Base-by-base conservation (phyloP, 1,140 invertebrate species). In the Akabosia matsudoensis region DNA sequence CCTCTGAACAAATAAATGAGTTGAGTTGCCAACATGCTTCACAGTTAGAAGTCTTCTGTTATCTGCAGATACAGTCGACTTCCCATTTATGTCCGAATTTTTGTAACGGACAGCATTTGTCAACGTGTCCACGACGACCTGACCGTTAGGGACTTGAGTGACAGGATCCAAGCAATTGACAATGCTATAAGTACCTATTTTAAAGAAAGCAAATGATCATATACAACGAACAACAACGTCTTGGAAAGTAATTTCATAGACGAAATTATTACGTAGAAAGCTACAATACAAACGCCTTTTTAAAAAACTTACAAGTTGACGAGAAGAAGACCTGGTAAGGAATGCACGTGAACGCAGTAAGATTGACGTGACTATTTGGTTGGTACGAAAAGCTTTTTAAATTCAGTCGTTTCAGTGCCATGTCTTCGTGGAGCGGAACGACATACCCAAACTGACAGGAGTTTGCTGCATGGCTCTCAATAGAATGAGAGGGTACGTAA, bases 301-400 rank as follows among this genome's bases (percentile, higher is more conserved):
- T 61, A n/a, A 24, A 7, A 14, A 28, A 67, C 61, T 67, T 67
- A 67, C 61, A 67, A 30, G 61, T 30, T 30, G 31, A 30, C 3
- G 61, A 67, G 31, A 67, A 67, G 61, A 30, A 30, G 28, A 67
- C 31, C 31, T 67, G 61, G 31, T 67, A 30, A 67, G 61, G 61
- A 67, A 67, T 67, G 61, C 61, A 67, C 31, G 61, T 30, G 31
- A 67, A 67, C n/a, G 28, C 31, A 30, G 61, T 67, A n/a, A 67
- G 61, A 30, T 67, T 67, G 61, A 67, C 26, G n/a, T 16, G 10
- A 31, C 24, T 7, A 67, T 67, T 30, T 30, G 28, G 28, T 2
- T 67, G 61, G 31, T 67, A 67, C 31, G 61, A 30, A 67, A 67
- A 67, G 28, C 26, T 30, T 67, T 67, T 67, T 30, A 67, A 67